A percentile compares a stretch with the other conserved stretches of the same genome.
Conservation (phyloP, 1,140 invertebrate genomes). For the Trigoniulus corallinus region DNA sequence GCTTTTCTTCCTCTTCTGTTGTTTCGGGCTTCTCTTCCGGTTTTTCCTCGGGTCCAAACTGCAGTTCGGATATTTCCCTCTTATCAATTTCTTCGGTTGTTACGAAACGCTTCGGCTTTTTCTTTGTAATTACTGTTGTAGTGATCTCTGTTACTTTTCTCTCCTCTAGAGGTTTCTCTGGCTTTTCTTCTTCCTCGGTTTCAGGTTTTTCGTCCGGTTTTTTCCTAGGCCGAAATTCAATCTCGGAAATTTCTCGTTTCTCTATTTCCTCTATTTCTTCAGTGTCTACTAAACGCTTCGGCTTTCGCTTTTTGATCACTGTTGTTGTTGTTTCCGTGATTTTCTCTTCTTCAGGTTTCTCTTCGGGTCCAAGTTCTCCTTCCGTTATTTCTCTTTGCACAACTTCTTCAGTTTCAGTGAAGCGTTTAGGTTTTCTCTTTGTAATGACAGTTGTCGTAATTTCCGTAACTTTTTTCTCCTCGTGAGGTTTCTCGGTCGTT, state of each 20-base stretch:
- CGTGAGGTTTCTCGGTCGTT: slow-evolving; percentile 4
- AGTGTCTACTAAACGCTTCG: too few species aligned
- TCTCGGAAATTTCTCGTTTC: too few species aligned
- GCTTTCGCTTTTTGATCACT: slow-evolving; percentile 2
- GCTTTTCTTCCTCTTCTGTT: background rate
- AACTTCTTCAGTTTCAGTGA: background rate
- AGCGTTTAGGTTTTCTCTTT: background rate
- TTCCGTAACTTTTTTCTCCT: slow-evolving; percentile 8
- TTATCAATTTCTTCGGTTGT: too few species aligned
- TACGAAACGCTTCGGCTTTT: too few species aligned
- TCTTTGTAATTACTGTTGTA: too few species aligned
- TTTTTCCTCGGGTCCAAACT: background rate
- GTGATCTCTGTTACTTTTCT: too few species aligned
- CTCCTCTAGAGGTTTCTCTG: too few species aligned
- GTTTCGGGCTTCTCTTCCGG: background rate
- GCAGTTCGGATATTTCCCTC: background rate
- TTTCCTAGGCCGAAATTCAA: too few species aligned
- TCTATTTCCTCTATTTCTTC: too few species aligned
- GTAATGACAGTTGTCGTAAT: too few species aligned
- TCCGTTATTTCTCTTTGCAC: background rate
- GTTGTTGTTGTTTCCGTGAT: background rate
- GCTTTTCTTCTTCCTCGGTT: too few species aligned
- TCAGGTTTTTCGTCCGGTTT: too few species aligned
- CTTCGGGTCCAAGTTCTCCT: slow-evolving; percentile 1
- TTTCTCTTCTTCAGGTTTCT: slow-evolving; percentile 5